Conservation (phyloP, 2,888 invertebrate species). For the Laspeyria flexula region DNA sequence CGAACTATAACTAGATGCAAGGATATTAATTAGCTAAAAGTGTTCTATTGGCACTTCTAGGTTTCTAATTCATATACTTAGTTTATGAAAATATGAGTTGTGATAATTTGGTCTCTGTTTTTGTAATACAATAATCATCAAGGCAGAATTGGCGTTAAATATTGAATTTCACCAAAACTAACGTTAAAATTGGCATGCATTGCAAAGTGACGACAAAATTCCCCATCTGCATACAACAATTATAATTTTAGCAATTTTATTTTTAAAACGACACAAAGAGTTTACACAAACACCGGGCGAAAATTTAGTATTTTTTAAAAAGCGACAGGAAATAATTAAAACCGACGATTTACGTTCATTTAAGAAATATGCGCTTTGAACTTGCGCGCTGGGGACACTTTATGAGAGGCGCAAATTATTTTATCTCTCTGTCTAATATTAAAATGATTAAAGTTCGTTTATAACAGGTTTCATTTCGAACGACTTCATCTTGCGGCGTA, state of each 20-base stretch:
- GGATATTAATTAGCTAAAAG: no score
- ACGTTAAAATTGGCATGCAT: constrained; percentile 21
- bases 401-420: constrained; percentile 42
- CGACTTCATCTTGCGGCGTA: constrained; percentile 1
- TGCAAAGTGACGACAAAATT: constrained; percentile 24
- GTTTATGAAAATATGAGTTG: no score
- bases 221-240: constrained; percentile 39
- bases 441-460: constrained; percentile 35
- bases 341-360: constrained; percentile 40
- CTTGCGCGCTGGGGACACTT: constrained; percentile 33
- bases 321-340: constrained; percentile 51
- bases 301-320: constrained; percentile 32
- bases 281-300: constrained; percentile 30
- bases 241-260: constrained; percentile 45
- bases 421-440: constrained; percentile 34
- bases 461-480: constrained; percentile 28
- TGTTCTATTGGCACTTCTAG: no score
- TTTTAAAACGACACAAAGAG: constrained; percentile 49
- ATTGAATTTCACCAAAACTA: no score
- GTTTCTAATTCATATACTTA: no score
- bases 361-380: constrained; percentile 47
- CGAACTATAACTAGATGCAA: background rate
- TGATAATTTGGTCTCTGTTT: no score
- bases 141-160: no score
- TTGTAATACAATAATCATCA: no score